Conservation (phyloP, 2,797 vertebrate genomes). For the Acipenser oxyrinchus region DNA sequence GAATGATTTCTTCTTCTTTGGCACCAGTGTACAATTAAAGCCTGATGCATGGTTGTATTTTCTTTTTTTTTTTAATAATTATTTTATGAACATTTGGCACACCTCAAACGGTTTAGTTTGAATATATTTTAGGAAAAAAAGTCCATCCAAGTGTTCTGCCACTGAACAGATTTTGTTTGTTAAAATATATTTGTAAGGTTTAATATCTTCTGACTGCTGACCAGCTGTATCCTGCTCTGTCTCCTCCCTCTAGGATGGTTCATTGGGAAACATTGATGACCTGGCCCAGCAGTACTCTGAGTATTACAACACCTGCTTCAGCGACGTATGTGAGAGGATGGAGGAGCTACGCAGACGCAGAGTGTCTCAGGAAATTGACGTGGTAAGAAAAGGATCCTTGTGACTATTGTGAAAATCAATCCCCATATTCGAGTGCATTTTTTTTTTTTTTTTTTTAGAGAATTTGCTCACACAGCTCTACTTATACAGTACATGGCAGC, state of each 20-base stretch:
- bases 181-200: neutral
- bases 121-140: conserved; percentile 18
- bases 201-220: neutral
- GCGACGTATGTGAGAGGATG: conserved; percentile 90
- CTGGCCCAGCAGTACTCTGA: conserved; percentile 94
- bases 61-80: neutral
- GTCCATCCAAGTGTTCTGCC: neutral
- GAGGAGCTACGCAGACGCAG: conserved; percentile 87
- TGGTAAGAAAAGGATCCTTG: conserved; percentile 55
- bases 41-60: conserved; percentile 10
- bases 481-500: too few species aligned
- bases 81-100: neutral
- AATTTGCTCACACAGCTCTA: neutral
- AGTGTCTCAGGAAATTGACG: conserved; percentile 85
- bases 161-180: too few species aligned
- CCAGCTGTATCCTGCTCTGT: conserved; percentile 11
- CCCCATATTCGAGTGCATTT: neutral
- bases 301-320: conserved; percentile 94
- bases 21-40: conserved; percentile 24
- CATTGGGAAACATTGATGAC: conserved; percentile 94
- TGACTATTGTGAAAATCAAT: neutral
- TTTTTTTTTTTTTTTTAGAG: conserved; percentile 22
- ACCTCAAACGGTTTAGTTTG: neutral
- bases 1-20: conserved; percentile 15
- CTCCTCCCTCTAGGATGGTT: conserved; percentile 75